A percentile compares a stretch with the other conserved stretches of the same genome.
phyloP scores from a whole-genome alignment of 2,113 vertebrate genomes.

The Xiphophorus maculatus region DNA sequence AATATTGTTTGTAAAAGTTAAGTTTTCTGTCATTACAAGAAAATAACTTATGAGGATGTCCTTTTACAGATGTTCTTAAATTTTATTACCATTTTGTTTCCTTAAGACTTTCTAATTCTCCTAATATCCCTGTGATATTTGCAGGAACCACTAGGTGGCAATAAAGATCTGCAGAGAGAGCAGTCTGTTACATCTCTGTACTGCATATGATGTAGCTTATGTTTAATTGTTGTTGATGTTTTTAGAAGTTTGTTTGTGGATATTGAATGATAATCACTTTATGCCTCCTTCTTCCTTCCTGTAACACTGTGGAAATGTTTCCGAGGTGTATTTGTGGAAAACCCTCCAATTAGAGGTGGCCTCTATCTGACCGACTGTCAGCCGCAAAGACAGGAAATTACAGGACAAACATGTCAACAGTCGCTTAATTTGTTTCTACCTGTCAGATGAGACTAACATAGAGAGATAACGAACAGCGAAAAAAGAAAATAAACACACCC shows the following conservation, averaged over 20 bases:
- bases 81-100: background rate
- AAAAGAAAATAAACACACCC: background rate
- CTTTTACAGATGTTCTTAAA: background rate
- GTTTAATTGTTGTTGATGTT: background rate
- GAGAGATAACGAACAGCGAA: background rate
- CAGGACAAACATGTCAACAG: constrained; percentile 20
- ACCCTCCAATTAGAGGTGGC: constrained; percentile 60
- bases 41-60: background rate
- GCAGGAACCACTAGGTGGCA: constrained; percentile 53
- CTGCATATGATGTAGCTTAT: too few species aligned
- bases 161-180: constrained; percentile 27
- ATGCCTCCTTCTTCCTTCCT: background rate
- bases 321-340: constrained; percentile 32
- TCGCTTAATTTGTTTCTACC: constrained; percentile 20
- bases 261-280: background rate
- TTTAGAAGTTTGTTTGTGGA: background rate
- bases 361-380: constrained; percentile 48
- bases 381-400: constrained; percentile 37
- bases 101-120: background rate
- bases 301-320: constrained; percentile 26
- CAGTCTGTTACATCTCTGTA: background rate
- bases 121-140: background rate
- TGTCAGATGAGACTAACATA: background rate
- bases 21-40: background rate
- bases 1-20: background rate